Base-by-base conservation (phyloP, 2,113 vertebrate genomes). In the Pterocles burchelli region DNA sequence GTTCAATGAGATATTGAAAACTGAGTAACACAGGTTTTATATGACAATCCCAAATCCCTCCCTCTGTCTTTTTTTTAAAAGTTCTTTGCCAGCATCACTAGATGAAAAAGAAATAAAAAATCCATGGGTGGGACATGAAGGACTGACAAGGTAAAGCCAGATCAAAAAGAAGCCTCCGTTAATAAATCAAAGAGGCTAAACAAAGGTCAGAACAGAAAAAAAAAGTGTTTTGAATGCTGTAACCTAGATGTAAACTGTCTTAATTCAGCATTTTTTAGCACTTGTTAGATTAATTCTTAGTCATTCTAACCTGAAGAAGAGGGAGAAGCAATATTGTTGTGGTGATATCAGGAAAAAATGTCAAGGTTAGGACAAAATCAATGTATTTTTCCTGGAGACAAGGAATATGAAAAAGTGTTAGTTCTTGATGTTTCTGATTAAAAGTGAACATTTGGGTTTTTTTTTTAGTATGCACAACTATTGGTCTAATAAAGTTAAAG, bases 1-100 rank as follows among this genome's bases (percentile, higher is more conserved):
- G 97, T 97, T 98, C 98, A 99, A 99, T 98, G 98, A 99, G 97
- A 98, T 98, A 98, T 98, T 98, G 99, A 99, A 99, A 99, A 98
- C 98, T 98, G 98, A 99, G 98, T 98, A 99, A 98, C 96, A 96
- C 97, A 96, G 98, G 98, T 98, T 98, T 98, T 98, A 98, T 98
- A 98, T 98, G 99, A 99, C 98, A 98, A 97, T 96, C 96, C 90
- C 96, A 96, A 96, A 94, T 95, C 97, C 97, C 98, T 98, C 97
- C 98, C 85, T 92, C 96, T 46, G 34, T 74, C 49, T 90, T 83
- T 85, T 96, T 77, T 97, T 92, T n/a, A 91, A 31, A 57, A 95
- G 93, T 86, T 95, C 96, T 91, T 97, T 97, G 95, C 97, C 97
- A 97, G 95, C 95, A 97, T 98, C 74, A 52, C 97, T 87, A 86